phyloP scores from a whole-genome alignment of 2,797 vertebrate genomes.

The Coilia nasus region DNA sequence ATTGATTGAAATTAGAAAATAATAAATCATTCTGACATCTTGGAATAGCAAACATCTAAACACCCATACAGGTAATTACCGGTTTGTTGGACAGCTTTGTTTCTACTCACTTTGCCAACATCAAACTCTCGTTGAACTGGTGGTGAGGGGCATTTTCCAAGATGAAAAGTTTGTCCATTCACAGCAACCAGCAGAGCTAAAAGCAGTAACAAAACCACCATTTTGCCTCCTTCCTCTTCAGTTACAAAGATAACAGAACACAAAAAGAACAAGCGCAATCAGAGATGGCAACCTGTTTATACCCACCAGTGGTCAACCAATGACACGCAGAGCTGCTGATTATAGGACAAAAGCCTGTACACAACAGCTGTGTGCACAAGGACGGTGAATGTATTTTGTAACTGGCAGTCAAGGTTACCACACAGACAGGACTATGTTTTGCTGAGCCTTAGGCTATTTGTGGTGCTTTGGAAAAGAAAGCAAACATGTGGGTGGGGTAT shows the following conservation, averaged over 20 bases:
- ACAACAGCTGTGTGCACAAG: neutral
- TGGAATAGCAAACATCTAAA: neutral
- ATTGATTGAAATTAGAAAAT: neutral
- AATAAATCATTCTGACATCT: neutral
- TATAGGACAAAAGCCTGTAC: neutral
- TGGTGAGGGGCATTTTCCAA: slow-evolving; percentile 31
- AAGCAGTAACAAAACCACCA: slow-evolving; percentile 18
- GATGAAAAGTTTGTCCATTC: slow-evolving; percentile 49
- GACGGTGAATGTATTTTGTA: neutral
- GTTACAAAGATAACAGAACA: neutral
- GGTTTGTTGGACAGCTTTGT: neutral
- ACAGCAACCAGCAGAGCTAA: slow-evolving; percentile 17
- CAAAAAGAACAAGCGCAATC: neutral
- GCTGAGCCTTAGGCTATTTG: neutral
- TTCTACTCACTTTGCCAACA: slow-evolving; percentile 44
- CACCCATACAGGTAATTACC: neutral
- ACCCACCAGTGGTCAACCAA: neutral
- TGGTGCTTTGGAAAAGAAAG: neutral
- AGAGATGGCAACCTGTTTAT: slow-evolving; percentile 8
- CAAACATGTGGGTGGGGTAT: neutral
- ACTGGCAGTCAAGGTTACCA: neutral
- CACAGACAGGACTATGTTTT: neutral
- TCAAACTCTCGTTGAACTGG: slow-evolving; percentile 55
- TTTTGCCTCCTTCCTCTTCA: neutral
- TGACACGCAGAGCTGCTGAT: neutral